These are phyloP conservation scores for Orchesella cincta DNA, from an alignment of 1,140 invertebrate genomes.

Conservation along the genomic window DNA sequence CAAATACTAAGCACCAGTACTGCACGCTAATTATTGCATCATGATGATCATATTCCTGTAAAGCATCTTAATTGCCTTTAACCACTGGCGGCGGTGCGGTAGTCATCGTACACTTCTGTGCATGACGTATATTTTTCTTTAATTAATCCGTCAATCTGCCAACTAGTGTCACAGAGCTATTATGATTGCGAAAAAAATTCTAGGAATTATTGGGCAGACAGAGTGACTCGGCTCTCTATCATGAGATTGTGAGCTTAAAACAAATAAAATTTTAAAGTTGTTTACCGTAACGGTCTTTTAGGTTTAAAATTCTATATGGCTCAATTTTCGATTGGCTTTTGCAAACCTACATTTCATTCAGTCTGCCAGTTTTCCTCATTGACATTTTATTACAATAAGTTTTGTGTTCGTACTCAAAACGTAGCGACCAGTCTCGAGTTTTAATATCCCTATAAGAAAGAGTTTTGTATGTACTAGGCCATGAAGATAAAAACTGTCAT, in stretches of 20 bases:
- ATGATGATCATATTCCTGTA: too few relatives aligned
- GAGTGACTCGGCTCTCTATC: too few relatives aligned
- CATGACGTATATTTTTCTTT: background rate
- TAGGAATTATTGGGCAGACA: too few relatives aligned
- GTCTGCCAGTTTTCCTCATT: background rate
- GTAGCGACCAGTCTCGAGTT: background rate
- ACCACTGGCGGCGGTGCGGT: too few relatives aligned
- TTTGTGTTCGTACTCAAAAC: background rate
- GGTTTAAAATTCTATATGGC: too few relatives aligned
- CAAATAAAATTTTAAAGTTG: too few relatives aligned
- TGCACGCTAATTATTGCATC: background rate
- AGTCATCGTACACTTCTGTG: background rate
- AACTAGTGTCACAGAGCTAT: too few relatives aligned
- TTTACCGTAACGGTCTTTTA: too few relatives aligned
- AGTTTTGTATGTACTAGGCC: background rate
- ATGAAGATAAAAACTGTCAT: constrained; percentile 5
- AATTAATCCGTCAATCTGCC: background rate
- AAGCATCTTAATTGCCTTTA: too few relatives aligned
- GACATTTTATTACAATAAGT: background rate
- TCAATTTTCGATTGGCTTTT: too few relatives aligned
- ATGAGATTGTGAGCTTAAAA: too few relatives aligned
- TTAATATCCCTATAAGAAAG: background rate
- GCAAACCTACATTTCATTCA: background rate
- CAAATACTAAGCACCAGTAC: background rate
- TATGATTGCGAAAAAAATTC: too few relatives aligned